A percentile compares a stretch with the other conserved stretches of the same genome.
Evolutionary conservation across 2,888 invertebrate genomes (phyloP).

Genomic region (Dryococelus australis): DNA sequence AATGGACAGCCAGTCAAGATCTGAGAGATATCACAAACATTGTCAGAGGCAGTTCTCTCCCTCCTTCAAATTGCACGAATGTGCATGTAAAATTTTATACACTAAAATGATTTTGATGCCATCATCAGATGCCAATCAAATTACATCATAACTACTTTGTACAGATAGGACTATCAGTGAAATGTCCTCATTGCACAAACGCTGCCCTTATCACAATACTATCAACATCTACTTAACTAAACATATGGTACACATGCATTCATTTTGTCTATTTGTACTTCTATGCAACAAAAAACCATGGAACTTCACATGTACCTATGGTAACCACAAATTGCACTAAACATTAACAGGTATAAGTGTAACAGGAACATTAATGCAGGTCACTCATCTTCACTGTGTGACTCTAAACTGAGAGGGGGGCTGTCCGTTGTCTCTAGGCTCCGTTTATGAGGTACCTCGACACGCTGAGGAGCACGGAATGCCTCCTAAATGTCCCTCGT

Average conservation of each 20-base stretch:
- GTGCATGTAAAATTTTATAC: too few species aligned
- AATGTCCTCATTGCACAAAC: background rate
- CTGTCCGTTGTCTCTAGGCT: background rate
- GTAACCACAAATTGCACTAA: background rate
- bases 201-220: background rate
- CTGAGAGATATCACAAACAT: too few species aligned
- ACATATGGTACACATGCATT: background rate
- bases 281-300: background rate
- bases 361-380: background rate
- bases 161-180: background rate
- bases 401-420: conserved; percentile 22
- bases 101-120: background rate
- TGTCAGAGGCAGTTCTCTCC: too few species aligned
- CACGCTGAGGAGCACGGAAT: background rate
- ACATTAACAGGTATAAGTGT: conserved; percentile 9
- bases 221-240: background rate
- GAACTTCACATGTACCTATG: background rate
- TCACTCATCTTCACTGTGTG: background rate
- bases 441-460: background rate
- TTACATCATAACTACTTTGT: background rate
- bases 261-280: background rate
- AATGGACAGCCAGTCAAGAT: background rate
- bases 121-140: background rate
- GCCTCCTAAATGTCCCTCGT: background rate
- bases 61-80: too few species aligned